phyloP scores from a whole-genome alignment of 1,140 invertebrate genomes.

The Elymnias hypermnestra region DNA sequence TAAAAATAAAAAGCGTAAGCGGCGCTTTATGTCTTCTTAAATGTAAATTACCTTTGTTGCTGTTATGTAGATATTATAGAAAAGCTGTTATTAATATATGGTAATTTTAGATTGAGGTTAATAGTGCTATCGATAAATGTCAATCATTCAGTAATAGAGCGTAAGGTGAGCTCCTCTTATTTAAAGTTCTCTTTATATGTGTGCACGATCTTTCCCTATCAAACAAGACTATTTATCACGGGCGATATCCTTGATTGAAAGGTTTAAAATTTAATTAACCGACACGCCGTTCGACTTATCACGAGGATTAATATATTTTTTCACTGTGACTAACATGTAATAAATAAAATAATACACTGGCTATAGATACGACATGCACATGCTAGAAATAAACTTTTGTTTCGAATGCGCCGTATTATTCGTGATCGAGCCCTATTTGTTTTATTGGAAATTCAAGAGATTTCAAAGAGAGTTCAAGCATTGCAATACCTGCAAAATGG shows the following conservation, averaged over 20 bases:
- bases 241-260: neutral
- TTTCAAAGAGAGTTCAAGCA: conserved; percentile 14
- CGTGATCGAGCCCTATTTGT: conserved; percentile 12
- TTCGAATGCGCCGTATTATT: conserved; percentile 4
- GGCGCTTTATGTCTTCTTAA: conserved; percentile 18
- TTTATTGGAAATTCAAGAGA: conserved; percentile 18
- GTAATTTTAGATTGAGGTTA: too few relatives aligned
- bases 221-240: neutral
- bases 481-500: conserved; percentile 9
- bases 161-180: conserved; percentile 1
- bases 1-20: conserved; percentile 19
- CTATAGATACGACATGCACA: too few relatives aligned
- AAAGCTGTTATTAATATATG: neutral
- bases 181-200: neutral
- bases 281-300: neutral
- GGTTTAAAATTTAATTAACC: neutral
- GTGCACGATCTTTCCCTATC: neutral
- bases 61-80: neutral
- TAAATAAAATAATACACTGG: too few relatives aligned
- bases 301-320: too few relatives aligned
- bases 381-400: conserved; percentile 6
- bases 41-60: conserved; percentile 10
- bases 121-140: neutral
- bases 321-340: too few relatives aligned
- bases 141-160: neutral